A percentile compares a stretch with the other conserved stretches of the same genome.
Conservation (phyloP, 2,888 invertebrate genomes). For the Falcaria lacertinaria region DNA sequence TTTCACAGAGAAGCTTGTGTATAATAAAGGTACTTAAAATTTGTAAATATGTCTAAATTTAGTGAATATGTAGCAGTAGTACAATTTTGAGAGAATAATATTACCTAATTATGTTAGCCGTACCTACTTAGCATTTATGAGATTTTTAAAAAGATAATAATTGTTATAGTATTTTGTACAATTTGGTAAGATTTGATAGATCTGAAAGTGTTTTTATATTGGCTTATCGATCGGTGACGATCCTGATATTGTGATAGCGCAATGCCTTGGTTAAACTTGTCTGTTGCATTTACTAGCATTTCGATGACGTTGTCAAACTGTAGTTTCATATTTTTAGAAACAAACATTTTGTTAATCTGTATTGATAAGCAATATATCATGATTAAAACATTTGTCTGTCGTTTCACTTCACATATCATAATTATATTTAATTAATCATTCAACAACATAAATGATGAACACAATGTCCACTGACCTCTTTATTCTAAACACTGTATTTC, state of each 20-base stretch:
- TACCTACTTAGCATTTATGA: constrained; percentile 75
- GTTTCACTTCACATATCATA: constrained; percentile 24
- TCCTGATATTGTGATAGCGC: constrained; percentile 66
- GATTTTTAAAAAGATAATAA: constrained; percentile 60
- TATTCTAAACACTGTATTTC: too few species aligned
- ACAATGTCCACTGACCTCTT: too few species aligned
- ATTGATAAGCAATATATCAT: constrained; percentile 79
- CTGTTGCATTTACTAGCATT: constrained; percentile 79
- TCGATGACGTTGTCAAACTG: constrained; percentile 61
- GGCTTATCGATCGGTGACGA: constrained; percentile 55
- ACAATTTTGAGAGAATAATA: constrained; percentile 58
- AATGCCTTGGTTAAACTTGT: constrained; percentile 62
- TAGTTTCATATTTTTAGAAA: constrained; percentile 64
- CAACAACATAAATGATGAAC: too few species aligned
- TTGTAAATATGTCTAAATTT: constrained; percentile 76
- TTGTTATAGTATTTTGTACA: constrained; percentile 68
- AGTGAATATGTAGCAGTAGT: constrained; percentile 64
- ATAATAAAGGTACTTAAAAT: constrained; percentile 46
- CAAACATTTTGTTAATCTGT: constrained; percentile 73
- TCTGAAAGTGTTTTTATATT: constrained; percentile 59
- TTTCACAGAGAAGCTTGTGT: constrained; percentile 71
- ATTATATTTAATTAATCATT: not conserved
- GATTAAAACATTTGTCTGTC: constrained; percentile 51
- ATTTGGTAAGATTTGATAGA: constrained; percentile 61
- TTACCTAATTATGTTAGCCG: constrained; percentile 63